Evolutionary conservation across 2,113 vertebrate species (phyloP).

Genomic region (Caranx ignobilis): DNA sequence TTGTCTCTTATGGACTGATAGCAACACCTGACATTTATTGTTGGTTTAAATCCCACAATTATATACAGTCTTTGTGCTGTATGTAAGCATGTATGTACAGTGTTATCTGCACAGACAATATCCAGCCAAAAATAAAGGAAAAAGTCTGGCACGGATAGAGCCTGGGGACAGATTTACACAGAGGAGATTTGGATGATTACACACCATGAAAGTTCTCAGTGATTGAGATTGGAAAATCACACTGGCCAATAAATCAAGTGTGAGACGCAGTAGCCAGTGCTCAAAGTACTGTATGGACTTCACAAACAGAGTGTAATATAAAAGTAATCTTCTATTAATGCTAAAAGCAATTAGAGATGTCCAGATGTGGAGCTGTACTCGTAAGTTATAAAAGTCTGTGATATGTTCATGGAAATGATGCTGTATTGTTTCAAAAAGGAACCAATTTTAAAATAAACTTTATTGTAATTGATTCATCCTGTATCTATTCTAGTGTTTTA

Average conservation of each 20-base stretch:
- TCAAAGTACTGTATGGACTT: conserved; percentile 33
- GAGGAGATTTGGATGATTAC: conserved; percentile 70
- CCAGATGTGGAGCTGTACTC: conserved; percentile 7
- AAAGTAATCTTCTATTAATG: conserved; percentile 18
- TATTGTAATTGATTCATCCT: no score
- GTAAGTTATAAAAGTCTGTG: not conserved
- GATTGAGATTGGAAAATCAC: conserved; percentile 62
- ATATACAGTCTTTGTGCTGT: conserved; percentile 8
- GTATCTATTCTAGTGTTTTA: not conserved
- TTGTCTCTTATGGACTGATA: not conserved
- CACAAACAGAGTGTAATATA: conserved; percentile 22
- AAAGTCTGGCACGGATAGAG: conserved; percentile 39
- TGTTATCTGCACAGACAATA: conserved; percentile 22
- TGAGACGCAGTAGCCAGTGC: conserved; percentile 46
- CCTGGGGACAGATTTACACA: conserved; percentile 60
- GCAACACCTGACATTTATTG: conserved; percentile 3
- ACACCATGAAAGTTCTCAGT: conserved; percentile 60
- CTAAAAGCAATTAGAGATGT: not conserved
- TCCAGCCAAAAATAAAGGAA: conserved; percentile 40
- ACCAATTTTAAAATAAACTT: not conserved
- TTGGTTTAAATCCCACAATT: not conserved
- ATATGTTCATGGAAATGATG: not conserved
- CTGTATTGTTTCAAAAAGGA: not conserved
- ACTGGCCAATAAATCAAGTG: conserved; percentile 57
- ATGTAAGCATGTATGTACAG: not conserved